Conservation (phyloP, 1,140 invertebrate genomes). For the Odontomachus brunneus region DNA sequence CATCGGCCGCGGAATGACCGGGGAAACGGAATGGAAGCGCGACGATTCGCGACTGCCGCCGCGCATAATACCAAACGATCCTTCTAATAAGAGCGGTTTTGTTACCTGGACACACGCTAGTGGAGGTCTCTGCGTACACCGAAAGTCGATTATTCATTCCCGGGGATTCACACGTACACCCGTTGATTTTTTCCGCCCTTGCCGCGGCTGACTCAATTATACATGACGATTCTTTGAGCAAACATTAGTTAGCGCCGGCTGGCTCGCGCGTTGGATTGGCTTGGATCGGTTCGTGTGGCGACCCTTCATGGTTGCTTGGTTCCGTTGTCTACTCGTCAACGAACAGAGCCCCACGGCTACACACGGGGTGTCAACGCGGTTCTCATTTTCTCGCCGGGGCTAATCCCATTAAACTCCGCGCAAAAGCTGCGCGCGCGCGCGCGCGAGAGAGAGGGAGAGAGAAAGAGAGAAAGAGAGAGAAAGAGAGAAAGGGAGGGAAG, state of each 20-base stretch:
- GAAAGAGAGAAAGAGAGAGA: not conserved
- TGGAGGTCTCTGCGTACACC: slow-evolving; percentile 58
- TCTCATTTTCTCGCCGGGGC: slow-evolving; percentile 78
- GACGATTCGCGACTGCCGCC: not conserved
- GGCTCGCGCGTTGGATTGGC: slow-evolving; percentile 75
- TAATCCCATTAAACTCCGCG: slow-evolving; percentile 50
- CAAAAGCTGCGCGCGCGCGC: slow-evolving; percentile 15
- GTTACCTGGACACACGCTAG: slow-evolving; percentile 53
- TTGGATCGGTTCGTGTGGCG: slow-evolving; percentile 80
- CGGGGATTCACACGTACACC: slow-evolving; percentile 61
- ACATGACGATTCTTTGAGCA: slow-evolving; percentile 83
- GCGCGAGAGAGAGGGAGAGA: not conserved
- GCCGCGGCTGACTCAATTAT: slow-evolving; percentile 82
- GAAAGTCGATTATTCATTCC: slow-evolving; percentile 78
- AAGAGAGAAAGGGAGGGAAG: not conserved
- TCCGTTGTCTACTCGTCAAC: slow-evolving; percentile 85
- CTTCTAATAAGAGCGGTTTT: slow-evolving; percentile 45
- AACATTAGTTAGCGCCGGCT: slow-evolving; percentile 85
- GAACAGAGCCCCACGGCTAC: slow-evolving; percentile 74
- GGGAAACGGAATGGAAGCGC: too few relatives aligned
- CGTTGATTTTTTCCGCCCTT: slow-evolving; percentile 75
- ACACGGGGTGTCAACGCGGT: slow-evolving; percentile 80
- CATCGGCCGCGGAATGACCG: too few relatives aligned
- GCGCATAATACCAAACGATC: slow-evolving; percentile 7
- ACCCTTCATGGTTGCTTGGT: slow-evolving; percentile 83